These are phyloP conservation scores for Elgaria multicarinata DNA, from an alignment of 2,113 vertebrate genomes.

Conservation along the genomic window DNA sequence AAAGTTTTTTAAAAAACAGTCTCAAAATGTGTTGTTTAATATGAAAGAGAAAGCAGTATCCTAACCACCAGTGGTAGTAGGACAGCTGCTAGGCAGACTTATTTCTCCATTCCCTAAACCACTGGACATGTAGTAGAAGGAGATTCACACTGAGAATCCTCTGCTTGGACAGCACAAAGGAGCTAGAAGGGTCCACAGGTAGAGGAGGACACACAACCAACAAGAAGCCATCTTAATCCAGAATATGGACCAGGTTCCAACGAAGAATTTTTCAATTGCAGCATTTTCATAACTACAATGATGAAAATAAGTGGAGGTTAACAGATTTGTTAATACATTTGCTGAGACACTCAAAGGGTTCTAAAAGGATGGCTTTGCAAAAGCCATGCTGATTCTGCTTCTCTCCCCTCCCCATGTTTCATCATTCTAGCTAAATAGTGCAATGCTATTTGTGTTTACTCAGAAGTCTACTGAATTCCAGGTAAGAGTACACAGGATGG, in stretches of 20 bases:
- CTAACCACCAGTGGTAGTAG: slow-evolving; percentile 18
- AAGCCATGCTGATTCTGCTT: neutral
- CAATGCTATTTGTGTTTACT: neutral
- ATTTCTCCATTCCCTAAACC: slow-evolving; percentile 21
- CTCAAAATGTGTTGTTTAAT: slow-evolving; percentile 22
- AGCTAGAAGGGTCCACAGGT: slow-evolving; percentile 88
- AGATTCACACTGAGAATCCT: slow-evolving; percentile 75
- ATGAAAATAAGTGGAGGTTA: neutral
- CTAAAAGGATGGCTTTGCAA: neutral
- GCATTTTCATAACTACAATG: slow-evolving; percentile 86
- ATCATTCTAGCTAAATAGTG: neutral
- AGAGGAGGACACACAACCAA: slow-evolving; percentile 92
- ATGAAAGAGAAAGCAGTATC: slow-evolving; percentile 31
- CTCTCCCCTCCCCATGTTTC: neutral
- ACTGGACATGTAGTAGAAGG: neutral
- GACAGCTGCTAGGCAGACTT: neutral
- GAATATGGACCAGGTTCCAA: slow-evolving; percentile 92
- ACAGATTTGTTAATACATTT: neutral
- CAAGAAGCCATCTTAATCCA: slow-evolving; percentile 98
- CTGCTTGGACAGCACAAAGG: slow-evolving; percentile 87
- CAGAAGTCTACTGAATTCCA: neutral
- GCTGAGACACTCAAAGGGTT: neutral
- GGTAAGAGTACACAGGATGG: neutral
- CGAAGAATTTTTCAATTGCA: slow-evolving; percentile 90
- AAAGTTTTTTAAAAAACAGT: slow-evolving; percentile 1